Percentiles rank a stretch among this genome's conserved stretches.
Evolutionary conservation across 2,888 invertebrate genomes (phyloP).

Genomic region (Parnassius smintheus): DNA sequence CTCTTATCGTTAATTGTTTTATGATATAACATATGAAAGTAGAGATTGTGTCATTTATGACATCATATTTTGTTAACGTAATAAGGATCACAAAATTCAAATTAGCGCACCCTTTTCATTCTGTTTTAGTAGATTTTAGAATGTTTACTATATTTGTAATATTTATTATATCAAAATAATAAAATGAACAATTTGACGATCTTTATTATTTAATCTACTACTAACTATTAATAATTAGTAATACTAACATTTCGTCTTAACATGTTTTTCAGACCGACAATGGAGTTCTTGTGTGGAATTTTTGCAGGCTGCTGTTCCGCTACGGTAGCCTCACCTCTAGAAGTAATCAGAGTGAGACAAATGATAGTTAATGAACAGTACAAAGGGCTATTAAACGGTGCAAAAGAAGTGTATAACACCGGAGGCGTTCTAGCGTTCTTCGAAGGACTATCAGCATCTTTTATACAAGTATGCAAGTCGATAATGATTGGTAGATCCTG

Average conservation of each 20-base stretch:
- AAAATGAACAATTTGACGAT: too few relatives aligned
- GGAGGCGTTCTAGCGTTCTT: conserved; percentile 65
- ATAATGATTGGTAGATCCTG: conserved; percentile 4
- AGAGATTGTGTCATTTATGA: too few relatives aligned
- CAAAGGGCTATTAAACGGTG: conserved; percentile 51
- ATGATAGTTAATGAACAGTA: conserved; percentile 65
- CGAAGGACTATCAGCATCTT: conserved; percentile 59
- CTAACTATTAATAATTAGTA: too few relatives aligned
- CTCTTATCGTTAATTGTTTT: too few relatives aligned
- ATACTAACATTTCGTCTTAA: background rate
- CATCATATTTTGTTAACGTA: too few relatives aligned
- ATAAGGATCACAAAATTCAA: too few relatives aligned
- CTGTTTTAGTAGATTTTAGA: too few relatives aligned
- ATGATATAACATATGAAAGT: too few relatives aligned
- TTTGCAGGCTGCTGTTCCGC: conserved; percentile 55
- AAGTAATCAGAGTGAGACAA: conserved; percentile 67
- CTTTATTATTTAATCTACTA: too few relatives aligned
- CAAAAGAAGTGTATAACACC: conserved; percentile 50
- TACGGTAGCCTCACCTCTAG: conserved; percentile 54
- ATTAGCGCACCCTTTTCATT: too few relatives aligned
- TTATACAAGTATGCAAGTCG: conserved; percentile 50
- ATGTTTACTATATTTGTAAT: too few relatives aligned
- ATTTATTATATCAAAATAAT: too few relatives aligned
- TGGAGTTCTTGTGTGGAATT: conserved; percentile 52
- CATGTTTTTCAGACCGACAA: conserved; percentile 33